These are phyloP conservation scores for Ennomos fuscantarius DNA, from an alignment of 2,888 invertebrate species.

Conservation along the genomic window DNA sequence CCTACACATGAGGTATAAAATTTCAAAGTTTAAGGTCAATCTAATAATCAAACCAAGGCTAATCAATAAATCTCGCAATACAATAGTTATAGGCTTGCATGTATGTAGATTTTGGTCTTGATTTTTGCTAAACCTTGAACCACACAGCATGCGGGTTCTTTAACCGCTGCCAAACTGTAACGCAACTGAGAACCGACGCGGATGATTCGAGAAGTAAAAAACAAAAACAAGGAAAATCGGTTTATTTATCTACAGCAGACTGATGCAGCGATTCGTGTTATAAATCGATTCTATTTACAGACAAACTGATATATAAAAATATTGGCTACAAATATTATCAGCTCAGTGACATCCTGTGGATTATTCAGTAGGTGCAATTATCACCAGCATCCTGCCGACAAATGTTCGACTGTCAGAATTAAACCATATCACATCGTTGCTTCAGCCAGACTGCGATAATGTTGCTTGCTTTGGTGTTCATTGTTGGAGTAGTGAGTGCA, in stretches of 20 bases:
- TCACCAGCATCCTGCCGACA: slow-evolving; percentile 47
- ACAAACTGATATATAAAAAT: slow-evolving; percentile 31
- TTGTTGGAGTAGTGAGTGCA: slow-evolving; percentile 41
- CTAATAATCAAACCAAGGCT: slow-evolving; percentile 3
- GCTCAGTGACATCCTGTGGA: slow-evolving; percentile 64
- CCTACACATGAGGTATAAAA: no score
- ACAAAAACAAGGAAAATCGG: neutral
- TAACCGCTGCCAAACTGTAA: slow-evolving; percentile 27
- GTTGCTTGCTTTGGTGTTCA: slow-evolving; percentile 51
- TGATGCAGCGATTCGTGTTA: neutral
- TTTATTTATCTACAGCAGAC: neutral
- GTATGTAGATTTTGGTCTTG: slow-evolving; percentile 4
- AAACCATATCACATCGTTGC: slow-evolving; percentile 26
- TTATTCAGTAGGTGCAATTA: slow-evolving; percentile 48
- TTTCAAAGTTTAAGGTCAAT: neutral
- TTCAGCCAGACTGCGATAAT: slow-evolving; percentile 38
- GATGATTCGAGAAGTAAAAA: neutral
- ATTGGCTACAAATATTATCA: slow-evolving; percentile 52
- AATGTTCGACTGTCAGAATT: slow-evolving; percentile 36
- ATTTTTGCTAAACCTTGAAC: slow-evolving; percentile 40
- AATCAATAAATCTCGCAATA: slow-evolving; percentile 1
- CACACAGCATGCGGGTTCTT: slow-evolving; percentile 24
- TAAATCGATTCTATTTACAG: slow-evolving; percentile 8
- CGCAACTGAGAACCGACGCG: slow-evolving; percentile 13
- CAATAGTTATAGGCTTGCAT: neutral